Percentiles rank a stretch among this genome's conserved stretches.
phyloP scores from a whole-genome alignment of 2,113 vertebrate genomes.

The Asarcornis scutulata region DNA sequence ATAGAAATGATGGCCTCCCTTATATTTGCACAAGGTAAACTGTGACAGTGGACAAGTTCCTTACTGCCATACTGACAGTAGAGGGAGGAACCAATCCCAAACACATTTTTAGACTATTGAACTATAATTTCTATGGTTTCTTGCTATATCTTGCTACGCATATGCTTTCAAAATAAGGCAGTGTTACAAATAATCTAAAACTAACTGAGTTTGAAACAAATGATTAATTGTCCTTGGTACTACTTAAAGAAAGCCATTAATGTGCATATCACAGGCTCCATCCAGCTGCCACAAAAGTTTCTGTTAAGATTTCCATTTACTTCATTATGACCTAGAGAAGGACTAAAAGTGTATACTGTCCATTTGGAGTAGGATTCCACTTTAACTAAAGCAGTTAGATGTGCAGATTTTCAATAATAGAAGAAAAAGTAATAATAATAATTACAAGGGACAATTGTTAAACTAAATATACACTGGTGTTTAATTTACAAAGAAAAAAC shows the following conservation, averaged over 20 bases:
- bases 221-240: background rate
- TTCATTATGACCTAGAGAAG: background rate
- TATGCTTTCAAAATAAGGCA: background rate
- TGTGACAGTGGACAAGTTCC: background rate
- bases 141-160: background rate
- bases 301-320: background rate
- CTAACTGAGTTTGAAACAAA: background rate
- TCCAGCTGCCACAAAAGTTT: background rate
- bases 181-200: background rate
- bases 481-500: background rate
- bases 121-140: background rate
- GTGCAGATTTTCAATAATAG: background rate
- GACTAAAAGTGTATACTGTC: background rate
- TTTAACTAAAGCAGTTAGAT: background rate
- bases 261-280: background rate
- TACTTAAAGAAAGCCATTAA: background rate
- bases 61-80: background rate
- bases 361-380: background rate
- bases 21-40: background rate
- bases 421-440: background rate
- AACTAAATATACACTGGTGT: background rate
- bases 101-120: background rate
- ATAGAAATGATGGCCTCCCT: background rate
- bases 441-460: background rate
- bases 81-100: background rate